Base-by-base conservation (phyloP, 2,888 invertebrate genomes). In the Volucella bombylans region DNA sequence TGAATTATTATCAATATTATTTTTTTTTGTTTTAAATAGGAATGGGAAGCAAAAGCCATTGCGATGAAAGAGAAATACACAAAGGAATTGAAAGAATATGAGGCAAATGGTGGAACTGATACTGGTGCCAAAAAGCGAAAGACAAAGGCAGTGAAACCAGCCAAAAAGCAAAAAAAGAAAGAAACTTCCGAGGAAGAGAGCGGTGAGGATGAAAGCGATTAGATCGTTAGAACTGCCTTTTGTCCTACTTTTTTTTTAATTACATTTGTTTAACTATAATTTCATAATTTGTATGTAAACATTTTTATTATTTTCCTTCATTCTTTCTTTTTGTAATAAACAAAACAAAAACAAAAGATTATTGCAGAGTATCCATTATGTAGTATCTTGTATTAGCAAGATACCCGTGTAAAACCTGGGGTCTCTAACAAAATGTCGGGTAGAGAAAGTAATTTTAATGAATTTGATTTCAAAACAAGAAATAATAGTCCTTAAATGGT, bases 31-130 rank as follows among this genome's bases (percentile, higher is more conserved):
- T 11, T 8, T 6, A 8, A 74, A 0, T 23, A 96, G 96, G 96
- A 97, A 92, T 99, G 97, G 97, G 98, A 99, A 89, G 95, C 95
- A 87, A 97, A 97, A 91, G 97, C 97, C 6, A 95, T 94, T 15
- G 95, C 96, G 91, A 96, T 96, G 59, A 99, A 98, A 92, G 96
- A 97, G 90, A 96, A 97, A 80, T 99, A 99, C 91, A 94, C 95
- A 74, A 95, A 94, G 90, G 97, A 96, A 69, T 95, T 99, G 94
- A 96, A 96, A 90, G 97, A 97, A 89, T 99, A 97, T 91, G 96
- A 96, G 90, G 96, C 95, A 31, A 95, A 95, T 86, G 96, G 96
- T 49, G 95, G 95, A 81, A 93, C 93, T 76, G 93, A 92, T 87
- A 94, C 94, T 88, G 93, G 93, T 90, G 93, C 93, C 89, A 93